Conservation (phyloP, 2,797 vertebrate species). For the Sphenopsis melanotis region DNA sequence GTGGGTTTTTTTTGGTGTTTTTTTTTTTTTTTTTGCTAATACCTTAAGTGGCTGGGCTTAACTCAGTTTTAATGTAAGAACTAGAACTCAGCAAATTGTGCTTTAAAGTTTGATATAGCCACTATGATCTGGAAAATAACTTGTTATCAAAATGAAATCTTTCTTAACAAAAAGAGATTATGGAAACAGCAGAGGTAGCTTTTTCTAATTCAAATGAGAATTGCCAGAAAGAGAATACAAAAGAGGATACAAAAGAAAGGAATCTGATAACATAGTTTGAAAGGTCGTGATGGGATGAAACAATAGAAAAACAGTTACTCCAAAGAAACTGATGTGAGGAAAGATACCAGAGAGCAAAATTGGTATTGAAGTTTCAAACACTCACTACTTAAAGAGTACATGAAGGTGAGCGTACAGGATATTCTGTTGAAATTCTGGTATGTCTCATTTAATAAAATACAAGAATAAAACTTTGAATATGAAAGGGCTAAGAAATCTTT, state of each 20-base stretch:
- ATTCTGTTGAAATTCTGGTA: neutral
- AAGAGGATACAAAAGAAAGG: neutral
- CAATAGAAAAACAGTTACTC: neutral
- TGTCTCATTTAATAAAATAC: neutral
- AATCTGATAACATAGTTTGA: neutral
- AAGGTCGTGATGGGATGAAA: neutral
- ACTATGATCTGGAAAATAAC: neutral
- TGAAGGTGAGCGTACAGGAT: neutral
- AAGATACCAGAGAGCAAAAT: neutral
- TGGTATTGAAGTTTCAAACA: neutral
- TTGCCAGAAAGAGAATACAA: neutral
- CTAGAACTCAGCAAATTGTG: neutral
- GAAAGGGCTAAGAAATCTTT: fast-evolving
- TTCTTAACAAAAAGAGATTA: neutral
- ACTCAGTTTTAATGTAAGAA: neutral
- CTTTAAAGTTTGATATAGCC: neutral
- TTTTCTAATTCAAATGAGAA: neutral
- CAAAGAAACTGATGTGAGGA: neutral
- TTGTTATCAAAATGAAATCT: neutral
- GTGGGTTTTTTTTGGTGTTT: neutral
- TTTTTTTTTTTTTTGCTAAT: neutral
- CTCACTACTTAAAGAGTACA: neutral
- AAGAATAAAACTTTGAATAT: neutral
- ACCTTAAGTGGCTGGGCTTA: neutral
- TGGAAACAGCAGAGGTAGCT: neutral